Conservation (phyloP, 2,888 invertebrate species). For the Andrena fulva region DNA sequence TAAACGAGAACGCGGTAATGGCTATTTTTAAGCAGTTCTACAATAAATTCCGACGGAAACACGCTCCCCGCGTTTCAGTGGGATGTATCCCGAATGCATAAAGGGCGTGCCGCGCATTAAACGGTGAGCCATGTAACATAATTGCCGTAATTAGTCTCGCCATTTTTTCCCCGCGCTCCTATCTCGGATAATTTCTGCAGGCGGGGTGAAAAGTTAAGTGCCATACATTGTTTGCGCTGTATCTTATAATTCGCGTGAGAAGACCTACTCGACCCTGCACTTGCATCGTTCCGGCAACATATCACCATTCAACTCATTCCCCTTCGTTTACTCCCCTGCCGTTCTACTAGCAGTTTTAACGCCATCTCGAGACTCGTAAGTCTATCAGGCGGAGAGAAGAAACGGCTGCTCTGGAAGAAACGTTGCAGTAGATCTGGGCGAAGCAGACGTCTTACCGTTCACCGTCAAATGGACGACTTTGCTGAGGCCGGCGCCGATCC, state of each 20-base stretch:
- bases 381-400: background rate
- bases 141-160: background rate
- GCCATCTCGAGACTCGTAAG: background rate
- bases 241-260: too few relatives aligned
- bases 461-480: constrained; percentile 96
- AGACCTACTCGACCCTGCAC: too few relatives aligned
- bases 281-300: too few relatives aligned
- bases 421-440: background rate
- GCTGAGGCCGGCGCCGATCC: constrained; percentile 95
- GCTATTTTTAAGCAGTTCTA: background rate
- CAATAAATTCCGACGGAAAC: background rate
- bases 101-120: background rate
- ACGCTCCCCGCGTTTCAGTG: background rate
- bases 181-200: too few relatives aligned
- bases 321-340: too few relatives aligned
- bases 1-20: background rate
- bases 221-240: too few relatives aligned
- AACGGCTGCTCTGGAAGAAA: background rate
- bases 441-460: constrained; percentile 88
- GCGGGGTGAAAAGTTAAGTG: too few relatives aligned
- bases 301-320: too few relatives aligned
- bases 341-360: background rate
- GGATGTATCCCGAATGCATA: background rate
- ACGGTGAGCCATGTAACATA: background rate
- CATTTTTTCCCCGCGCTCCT: too few relatives aligned